These are phyloP conservation scores for Rhopalosiphum maidis DNA, from an alignment of 1,140 invertebrate species.

Conservation along the genomic window DNA sequence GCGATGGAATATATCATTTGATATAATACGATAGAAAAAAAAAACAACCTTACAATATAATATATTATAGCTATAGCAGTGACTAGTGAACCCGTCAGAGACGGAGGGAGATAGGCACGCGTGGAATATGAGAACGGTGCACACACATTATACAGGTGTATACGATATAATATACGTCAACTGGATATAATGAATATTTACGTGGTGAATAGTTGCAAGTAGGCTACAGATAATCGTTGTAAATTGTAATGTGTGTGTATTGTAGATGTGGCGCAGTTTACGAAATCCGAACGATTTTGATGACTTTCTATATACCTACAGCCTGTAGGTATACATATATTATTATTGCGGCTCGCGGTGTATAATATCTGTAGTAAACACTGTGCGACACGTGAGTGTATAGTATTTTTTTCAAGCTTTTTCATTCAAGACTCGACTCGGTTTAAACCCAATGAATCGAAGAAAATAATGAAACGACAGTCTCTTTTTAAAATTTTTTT, in stretches of 20 bases:
- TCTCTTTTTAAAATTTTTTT: background rate
- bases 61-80: background rate
- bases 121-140: slow-evolving; percentile 2
- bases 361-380: background rate
- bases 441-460: background rate
- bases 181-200: background rate
- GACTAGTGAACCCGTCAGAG: too few relatives aligned
- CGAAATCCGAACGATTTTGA: background rate
- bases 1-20: background rate
- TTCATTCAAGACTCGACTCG: background rate
- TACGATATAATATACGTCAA: background rate
- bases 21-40: background rate
- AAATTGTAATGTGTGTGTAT: background rate
- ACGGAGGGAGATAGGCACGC: background rate
- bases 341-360: background rate
- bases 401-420: background rate
- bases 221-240: background rate
- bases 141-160: background rate
- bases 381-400: background rate
- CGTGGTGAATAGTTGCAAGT: background rate
- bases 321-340: too few relatives aligned
- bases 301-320: background rate
- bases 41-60: background rate
- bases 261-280: background rate
- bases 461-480: background rate